A percentile compares a stretch with the other conserved stretches of the same genome.
These are phyloP conservation scores for Allophyes oxyacanthae DNA, from an alignment of 2,888 invertebrate genomes.

Conservation along the genomic window DNA sequence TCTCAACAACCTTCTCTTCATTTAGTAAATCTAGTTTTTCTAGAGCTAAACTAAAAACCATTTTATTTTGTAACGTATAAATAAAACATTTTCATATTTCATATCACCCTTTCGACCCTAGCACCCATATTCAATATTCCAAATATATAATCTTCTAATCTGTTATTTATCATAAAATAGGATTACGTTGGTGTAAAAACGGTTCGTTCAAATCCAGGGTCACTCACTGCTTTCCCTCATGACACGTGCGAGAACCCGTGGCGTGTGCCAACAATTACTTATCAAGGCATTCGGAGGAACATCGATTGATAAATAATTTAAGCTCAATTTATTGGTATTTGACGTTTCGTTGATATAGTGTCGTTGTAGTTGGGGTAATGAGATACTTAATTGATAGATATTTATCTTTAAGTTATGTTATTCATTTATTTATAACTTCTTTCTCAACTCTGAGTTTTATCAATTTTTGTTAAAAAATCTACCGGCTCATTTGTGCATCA, in stretches of 20 bases:
- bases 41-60: too few species aligned
- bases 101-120: slow-evolving; percentile 33
- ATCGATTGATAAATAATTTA: slow-evolving; percentile 46
- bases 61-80: neutral
- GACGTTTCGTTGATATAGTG: slow-evolving; percentile 23
- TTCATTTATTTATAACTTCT: too few species aligned
- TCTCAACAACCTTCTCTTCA: too few species aligned
- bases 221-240: slow-evolving; percentile 47
- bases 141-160: slow-evolving; percentile 55
- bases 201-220: slow-evolving; percentile 36
- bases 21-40: too few species aligned
- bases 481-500: too few species aligned
- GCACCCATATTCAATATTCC: slow-evolving; percentile 33
- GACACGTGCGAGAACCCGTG: slow-evolving; percentile 68
- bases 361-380: neutral
- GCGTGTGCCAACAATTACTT: slow-evolving; percentile 79
- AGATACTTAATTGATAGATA: neutral
- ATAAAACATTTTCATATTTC: slow-evolving; percentile 2
- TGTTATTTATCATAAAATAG: slow-evolving; percentile 54
- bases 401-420: too few species aligned
- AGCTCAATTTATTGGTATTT: slow-evolving; percentile 38
- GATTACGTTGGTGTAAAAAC: slow-evolving; percentile 46
- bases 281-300: slow-evolving; percentile 56
- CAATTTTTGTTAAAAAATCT: too few species aligned
- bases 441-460: too few species aligned